Evolutionary conservation across 2,888 invertebrate genomes (phyloP).

Genomic region (Apamea crenata): DNA sequence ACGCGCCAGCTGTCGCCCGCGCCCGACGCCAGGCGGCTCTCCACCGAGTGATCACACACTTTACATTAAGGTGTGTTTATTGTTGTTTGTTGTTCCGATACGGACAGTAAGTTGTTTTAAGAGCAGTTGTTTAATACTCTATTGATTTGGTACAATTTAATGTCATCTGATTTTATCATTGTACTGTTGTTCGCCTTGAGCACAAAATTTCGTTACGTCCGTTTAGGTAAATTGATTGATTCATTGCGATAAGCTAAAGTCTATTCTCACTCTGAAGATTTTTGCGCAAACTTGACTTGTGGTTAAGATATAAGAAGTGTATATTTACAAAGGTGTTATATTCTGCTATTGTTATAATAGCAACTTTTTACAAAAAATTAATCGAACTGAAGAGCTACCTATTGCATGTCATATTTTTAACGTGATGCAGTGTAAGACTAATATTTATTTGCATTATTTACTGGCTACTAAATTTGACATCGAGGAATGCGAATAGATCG

Average conservation of each 20-base stretch:
- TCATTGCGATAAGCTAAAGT: conserved; percentile 34
- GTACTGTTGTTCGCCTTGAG: conserved; percentile 42
- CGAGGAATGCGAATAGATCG: conserved; percentile 25
- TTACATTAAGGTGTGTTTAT: conserved; percentile 61
- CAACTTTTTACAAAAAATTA: conserved; percentile 17
- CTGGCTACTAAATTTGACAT: conserved; percentile 29
- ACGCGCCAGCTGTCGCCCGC: conserved; percentile 71
- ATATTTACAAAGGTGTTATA: conserved; percentile 37
- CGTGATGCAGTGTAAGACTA: conserved; percentile 20
- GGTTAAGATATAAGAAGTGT: conserved; percentile 24
- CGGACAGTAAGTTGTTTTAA: conserved; percentile 58
- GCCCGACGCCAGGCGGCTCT: conserved; percentile 69
- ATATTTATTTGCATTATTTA: conserved; percentile 44
- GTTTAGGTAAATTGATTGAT: conserved; percentile 41
- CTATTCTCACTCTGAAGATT: conserved; percentile 44
- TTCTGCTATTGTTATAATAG: conserved; percentile 24
- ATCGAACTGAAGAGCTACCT: background rate
- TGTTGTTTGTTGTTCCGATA: conserved; percentile 60
- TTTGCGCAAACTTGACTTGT: conserved; percentile 33
- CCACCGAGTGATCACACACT: conserved; percentile 59
- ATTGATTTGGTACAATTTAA: conserved; percentile 41
- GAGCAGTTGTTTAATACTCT: conserved; percentile 63
- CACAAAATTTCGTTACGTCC: conserved; percentile 24
- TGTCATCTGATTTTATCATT: conserved; percentile 25
- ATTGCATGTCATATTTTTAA: conserved; percentile 16